phyloP scores from a whole-genome alignment of 2,113 vertebrate species.

The Amazona guildingii region DNA sequence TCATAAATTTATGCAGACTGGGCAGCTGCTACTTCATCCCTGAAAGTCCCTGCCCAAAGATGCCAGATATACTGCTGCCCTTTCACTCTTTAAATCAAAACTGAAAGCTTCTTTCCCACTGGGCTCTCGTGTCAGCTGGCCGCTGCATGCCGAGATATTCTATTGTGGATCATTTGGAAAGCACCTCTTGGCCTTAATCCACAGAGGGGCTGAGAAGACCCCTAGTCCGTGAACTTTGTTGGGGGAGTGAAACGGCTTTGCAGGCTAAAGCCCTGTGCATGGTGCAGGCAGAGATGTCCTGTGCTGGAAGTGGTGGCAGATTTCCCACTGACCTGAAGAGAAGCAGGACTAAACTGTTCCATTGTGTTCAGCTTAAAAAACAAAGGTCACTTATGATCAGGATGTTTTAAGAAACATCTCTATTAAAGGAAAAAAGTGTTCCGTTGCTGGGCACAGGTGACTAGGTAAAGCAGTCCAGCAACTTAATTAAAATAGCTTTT shows the following conservation, averaged over 20 bases:
- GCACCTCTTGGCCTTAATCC: not conserved
- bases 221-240: not conserved
- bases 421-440: conserved; percentile 36
- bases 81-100: conserved; percentile 50
- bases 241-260: not conserved
- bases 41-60: not conserved
- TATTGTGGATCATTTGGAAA: conserved; percentile 7
- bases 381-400: not conserved
- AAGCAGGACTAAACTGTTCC: not conserved
- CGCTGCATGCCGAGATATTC: not conserved
- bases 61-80: conserved; percentile 14
- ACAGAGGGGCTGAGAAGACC: not conserved
- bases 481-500: conserved; percentile 42
- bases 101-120: conserved; percentile 4
- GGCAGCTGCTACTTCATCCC: conserved; percentile 12
- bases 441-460: conserved; percentile 10
- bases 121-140: conserved; percentile 5
- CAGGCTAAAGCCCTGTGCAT: not conserved
- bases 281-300: not conserved
- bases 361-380: not conserved
- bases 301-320: not conserved
- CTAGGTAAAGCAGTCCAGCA: not conserved
- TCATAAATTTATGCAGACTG: conserved; percentile 20
- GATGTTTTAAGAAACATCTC: conserved; percentile 9
- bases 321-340: conserved; percentile 7